Conservation (phyloP, 2,797 vertebrate genomes). For the Ceryle rudis region DNA sequence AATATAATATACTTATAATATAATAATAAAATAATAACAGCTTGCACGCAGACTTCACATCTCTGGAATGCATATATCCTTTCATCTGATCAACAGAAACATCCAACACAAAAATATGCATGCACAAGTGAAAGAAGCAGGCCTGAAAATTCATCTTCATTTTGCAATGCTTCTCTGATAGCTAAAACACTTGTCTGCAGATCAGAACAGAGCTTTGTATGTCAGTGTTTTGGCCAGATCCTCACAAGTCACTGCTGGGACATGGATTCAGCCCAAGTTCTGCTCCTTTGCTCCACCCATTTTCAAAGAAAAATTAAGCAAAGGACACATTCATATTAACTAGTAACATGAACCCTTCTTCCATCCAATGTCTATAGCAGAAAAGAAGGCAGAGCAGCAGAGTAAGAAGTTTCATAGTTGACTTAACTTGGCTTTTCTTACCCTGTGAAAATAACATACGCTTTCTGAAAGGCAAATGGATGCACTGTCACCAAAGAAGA, state of each 20-base stretch:
- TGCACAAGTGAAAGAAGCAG: not conserved
- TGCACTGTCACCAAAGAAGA: not conserved
- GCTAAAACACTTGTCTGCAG: not conserved
- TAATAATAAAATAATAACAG: not conserved
- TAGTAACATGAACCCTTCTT: not conserved
- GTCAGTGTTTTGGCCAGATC: not conserved
- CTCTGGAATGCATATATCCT: not conserved
- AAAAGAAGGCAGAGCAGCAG: not conserved
- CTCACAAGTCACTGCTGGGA: not conserved
- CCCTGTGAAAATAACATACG: not conserved
- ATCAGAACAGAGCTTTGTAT: not conserved
- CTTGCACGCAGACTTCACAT: not conserved
- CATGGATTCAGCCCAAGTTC: not conserved
- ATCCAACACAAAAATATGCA: not conserved
- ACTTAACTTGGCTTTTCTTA: not conserved
- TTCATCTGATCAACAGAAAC: not conserved
- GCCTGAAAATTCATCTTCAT: not conserved
- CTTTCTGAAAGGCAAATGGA: not conserved
- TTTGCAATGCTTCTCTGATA: not conserved
- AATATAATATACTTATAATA: too few species aligned
- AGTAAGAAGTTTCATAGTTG: not conserved
- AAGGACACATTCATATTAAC: not conserved
- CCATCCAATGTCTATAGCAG: not conserved
- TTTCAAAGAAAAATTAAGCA: slow-evolving; percentile 38
- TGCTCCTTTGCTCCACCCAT: not conserved